Conservation (phyloP, 2,888 invertebrate genomes). For the Ctenicera cuprea region DNA sequence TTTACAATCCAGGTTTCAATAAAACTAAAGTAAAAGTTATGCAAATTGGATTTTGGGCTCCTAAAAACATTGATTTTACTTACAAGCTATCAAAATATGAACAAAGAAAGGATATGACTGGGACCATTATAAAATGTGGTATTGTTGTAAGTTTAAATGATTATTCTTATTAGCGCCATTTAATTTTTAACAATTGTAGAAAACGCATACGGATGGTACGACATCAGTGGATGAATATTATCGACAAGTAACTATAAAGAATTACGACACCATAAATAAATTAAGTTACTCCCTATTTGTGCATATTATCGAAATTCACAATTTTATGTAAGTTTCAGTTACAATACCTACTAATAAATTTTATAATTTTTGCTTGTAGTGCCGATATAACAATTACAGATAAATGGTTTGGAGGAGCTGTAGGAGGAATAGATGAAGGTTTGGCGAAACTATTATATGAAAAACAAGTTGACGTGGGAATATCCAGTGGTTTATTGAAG, state of each 20-base stretch:
- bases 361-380: constrained; percentile 4
- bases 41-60: constrained; percentile 10
- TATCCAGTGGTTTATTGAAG: constrained; percentile 46
- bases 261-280: constrained; percentile 39
- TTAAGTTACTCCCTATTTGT: constrained; percentile 30
- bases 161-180: background rate
- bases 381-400: constrained; percentile 17
- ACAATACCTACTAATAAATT: constrained; percentile 19
- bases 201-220: constrained; percentile 52
- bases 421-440: constrained; percentile 63
- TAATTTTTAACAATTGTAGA: constrained; percentile 12
- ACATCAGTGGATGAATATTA: constrained; percentile 37
- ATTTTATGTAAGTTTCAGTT: constrained; percentile 61
- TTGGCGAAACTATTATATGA: constrained; percentile 61
- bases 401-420: constrained; percentile 62
- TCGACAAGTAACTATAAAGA: background rate
- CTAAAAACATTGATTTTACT: background rate
- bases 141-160: constrained; percentile 57
- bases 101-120: constrained; percentile 60
- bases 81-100: constrained; percentile 53
- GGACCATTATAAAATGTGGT: constrained; percentile 58
- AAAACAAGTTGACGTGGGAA: constrained; percentile 60
- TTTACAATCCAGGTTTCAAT: constrained; percentile 58
- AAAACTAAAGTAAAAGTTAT: constrained; percentile 32
- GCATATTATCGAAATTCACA: constrained; percentile 59